Conservation (phyloP, 2,797 vertebrate genomes). For the Clamator glandarius region DNA sequence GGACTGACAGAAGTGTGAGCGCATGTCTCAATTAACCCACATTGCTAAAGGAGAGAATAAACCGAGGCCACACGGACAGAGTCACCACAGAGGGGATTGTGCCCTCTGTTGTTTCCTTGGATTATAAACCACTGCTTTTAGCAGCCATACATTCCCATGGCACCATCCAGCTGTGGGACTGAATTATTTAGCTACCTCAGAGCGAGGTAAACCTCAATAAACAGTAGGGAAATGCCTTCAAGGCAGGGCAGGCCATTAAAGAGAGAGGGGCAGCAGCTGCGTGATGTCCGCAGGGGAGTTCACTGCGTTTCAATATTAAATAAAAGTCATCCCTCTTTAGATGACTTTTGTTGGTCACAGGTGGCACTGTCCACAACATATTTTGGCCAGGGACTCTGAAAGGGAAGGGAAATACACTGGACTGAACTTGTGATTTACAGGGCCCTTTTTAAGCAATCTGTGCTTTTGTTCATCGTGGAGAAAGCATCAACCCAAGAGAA, state of each 20-base stretch:
- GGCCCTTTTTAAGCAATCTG: not conserved
- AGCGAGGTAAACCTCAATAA: not conserved
- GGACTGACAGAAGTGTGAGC: not conserved
- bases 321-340: not conserved
- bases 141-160: not conserved
- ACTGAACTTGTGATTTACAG: not conserved
- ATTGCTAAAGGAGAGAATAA: not conserved
- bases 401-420: not conserved
- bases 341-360: not conserved
- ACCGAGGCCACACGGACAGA: not conserved
- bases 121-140: not conserved
- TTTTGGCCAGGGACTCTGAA: not conserved
- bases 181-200: slow-evolving; percentile 23
- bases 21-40: not conserved
- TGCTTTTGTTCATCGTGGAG: not conserved
- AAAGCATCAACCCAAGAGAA: not conserved
- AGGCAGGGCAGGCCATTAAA: not conserved
- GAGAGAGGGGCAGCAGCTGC: not conserved
- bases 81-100: not conserved
- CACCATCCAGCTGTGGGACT: not conserved
- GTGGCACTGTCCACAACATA: not conserved
- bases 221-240: not conserved
- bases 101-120: not conserved
- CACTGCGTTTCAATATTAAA: not conserved
- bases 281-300: not conserved